Evolutionary conservation across 2,888 invertebrate genomes (phyloP).

Genomic region (Limnephilus lunatus): DNA sequence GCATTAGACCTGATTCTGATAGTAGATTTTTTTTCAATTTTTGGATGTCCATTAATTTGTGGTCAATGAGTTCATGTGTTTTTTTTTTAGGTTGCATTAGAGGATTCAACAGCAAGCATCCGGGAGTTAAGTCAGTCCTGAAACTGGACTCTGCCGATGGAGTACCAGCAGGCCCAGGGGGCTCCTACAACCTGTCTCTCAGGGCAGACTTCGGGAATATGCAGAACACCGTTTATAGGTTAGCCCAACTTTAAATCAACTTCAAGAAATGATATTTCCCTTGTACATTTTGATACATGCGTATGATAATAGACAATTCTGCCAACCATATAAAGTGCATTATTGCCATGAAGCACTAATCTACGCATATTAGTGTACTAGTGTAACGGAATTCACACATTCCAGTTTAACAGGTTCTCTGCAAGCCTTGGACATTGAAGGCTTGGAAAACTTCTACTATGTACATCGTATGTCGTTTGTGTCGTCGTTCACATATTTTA

Average conservation of each 20-base stretch:
- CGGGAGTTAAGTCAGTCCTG: conserved; percentile 78
- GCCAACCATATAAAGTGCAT: too few relatives aligned
- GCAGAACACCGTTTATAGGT: conserved; percentile 72
- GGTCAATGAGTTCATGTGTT: neutral
- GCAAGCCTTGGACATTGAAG: too few relatives aligned
- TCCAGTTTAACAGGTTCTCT: too few relatives aligned
- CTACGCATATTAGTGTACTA: too few relatives aligned
- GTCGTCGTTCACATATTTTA: too few relatives aligned
- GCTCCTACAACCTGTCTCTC: conserved; percentile 76
- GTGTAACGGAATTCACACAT: too few relatives aligned
- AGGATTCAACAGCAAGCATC: conserved; percentile 79
- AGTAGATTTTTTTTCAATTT: too few relatives aligned
- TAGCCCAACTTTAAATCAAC: conserved; percentile 58
- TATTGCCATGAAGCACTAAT: too few relatives aligned
- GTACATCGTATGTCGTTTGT: too few relatives aligned
- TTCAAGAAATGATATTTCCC: conserved; percentile 44
- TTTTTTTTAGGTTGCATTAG: conserved; percentile 74
- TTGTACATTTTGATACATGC: too few relatives aligned
- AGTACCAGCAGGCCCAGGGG: conserved; percentile 70
- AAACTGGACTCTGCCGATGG: conserved; percentile 74
- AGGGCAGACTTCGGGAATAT: conserved; percentile 82
- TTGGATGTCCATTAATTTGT: neutral
- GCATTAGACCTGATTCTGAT: neutral
- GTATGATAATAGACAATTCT: too few relatives aligned
- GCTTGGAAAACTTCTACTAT: too few relatives aligned